These are phyloP conservation scores for Acyrthosiphon pisum DNA, from an alignment of 1,140 invertebrate genomes.

Conservation along the genomic window DNA sequence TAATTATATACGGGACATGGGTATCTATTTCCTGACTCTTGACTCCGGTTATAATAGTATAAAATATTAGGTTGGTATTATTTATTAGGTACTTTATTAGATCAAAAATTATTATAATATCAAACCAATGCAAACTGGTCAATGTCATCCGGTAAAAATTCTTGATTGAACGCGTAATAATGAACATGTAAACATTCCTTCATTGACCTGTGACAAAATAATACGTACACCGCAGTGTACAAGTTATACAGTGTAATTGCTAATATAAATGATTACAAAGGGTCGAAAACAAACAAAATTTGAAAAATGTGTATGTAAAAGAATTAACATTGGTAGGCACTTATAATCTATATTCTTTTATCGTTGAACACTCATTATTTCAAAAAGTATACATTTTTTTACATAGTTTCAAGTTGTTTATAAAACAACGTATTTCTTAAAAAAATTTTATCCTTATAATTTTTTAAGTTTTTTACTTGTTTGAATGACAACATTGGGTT, in stretches of 20 bases:
- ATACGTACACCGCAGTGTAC: background rate
- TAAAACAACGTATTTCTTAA: no score
- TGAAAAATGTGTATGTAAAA: background rate
- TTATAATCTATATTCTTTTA: no score
- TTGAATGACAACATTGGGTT: no score
- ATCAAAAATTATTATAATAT: background rate
- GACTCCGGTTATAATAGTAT: background rate
- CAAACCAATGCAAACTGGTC: slow-evolving; percentile 33
- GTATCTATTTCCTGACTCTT: background rate
- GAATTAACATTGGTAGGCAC: background rate
- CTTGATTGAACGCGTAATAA: slow-evolving; percentile 55
- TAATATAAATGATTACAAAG: background rate
- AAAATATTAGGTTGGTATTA: background rate
- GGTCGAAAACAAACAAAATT: background rate
- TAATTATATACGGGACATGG: no score
- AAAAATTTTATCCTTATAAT: no score
- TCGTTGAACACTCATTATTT: no score
- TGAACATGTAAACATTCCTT: slow-evolving; percentile 36
- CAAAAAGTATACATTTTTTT: no score
- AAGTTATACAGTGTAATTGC: no score
- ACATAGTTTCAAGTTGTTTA: no score
- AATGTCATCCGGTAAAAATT: background rate
- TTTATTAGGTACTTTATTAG: no score
- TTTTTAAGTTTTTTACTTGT: no score
- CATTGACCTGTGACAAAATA: slow-evolving; percentile 45